Evolutionary conservation across 2,888 invertebrate genomes (phyloP), one percentile per base, ranked within the genome.

Genomic region (Mactromeris polynyma): DNA sequence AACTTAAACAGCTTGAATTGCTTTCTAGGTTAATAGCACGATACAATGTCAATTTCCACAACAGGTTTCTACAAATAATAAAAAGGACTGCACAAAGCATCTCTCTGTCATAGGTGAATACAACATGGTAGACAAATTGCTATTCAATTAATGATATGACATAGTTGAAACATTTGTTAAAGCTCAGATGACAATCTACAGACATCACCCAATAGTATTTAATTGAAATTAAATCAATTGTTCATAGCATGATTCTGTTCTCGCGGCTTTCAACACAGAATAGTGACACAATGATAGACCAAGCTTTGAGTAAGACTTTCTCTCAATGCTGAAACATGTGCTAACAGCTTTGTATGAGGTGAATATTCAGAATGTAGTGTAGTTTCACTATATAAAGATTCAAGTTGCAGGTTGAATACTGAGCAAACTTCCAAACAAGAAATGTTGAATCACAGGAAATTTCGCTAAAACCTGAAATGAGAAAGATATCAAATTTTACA

Each of bases 391-490:
- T 6, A n/a, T n/a, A n/a, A n/a, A n/a, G n/a, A 64, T 26, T 64
- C 58, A 64, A 64, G 58, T 26, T n/a, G 93, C 94, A 19, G 96
- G 96, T 90, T 98, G 97, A 89, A 98, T 98, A 0, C 98, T 98
- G 93, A 99, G 97, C 36, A 99, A 97, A 0, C 98, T 98, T 21
- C 99, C 99, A 97, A 99, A 99, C 81, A 98, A 97, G 77, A 99
- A 98, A 97, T 99, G 99, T 96, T 99, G 99, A 79, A 99, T 98
- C 0, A 99, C 98, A 4, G 99, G 99, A 96, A 98, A 99, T 97
- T 99, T 99, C 0, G 98, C 97, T 86, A 99, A 97, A 21, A 98
- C 98, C 98, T 98, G 94, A 93, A 97, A 97, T 77, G 26, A 64
- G 26, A 64, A 26, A 26, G 6, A 64, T 26, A 58, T 4, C 42